Percentiles rank a stretch among this genome's conserved stretches.
These are phyloP conservation scores for Chelonia mydas DNA, from an alignment of 2,797 vertebrate genomes.

Conservation along the genomic window DNA sequence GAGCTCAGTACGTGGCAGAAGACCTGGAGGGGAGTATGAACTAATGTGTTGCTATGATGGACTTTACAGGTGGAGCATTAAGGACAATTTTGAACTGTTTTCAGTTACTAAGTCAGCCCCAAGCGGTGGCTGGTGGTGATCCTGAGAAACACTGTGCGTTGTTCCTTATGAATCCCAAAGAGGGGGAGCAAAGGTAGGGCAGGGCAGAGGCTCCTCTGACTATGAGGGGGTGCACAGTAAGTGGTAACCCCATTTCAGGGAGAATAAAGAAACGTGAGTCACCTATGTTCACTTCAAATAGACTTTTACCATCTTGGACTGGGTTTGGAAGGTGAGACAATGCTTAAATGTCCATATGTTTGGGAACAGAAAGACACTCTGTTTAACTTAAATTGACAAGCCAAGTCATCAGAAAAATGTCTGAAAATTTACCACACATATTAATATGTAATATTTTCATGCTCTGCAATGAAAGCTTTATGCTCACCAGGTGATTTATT, in stretches of 20 bases:
- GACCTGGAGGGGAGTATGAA: neutral
- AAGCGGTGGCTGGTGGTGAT: neutral
- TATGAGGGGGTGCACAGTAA: neutral
- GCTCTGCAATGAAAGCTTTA: neutral
- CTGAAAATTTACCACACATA: neutral
- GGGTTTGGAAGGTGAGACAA: neutral
- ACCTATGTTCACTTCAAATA: neutral
- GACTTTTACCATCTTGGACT: neutral
- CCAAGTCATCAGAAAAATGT: neutral
- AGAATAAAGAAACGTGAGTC: neutral
- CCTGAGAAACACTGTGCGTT: neutral
- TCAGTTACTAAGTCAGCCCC: neutral
- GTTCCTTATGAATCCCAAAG: neutral
- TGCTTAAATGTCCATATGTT: neutral
- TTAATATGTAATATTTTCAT: neutral
- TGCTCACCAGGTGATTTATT: neutral
- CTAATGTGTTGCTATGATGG: neutral
- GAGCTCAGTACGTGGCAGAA: neutral
- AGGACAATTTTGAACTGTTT: neutral
- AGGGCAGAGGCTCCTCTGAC: neutral
- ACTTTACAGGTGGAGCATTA: neutral
- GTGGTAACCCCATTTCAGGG: neutral
- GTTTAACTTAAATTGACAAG: neutral
- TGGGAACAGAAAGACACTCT: neutral
- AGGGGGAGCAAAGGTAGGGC: neutral